A percentile compares a stretch with the other conserved stretches of the same genome.
Conservation (phyloP, 2,113 vertebrate genomes). For the Ceratotherium simum region DNA sequence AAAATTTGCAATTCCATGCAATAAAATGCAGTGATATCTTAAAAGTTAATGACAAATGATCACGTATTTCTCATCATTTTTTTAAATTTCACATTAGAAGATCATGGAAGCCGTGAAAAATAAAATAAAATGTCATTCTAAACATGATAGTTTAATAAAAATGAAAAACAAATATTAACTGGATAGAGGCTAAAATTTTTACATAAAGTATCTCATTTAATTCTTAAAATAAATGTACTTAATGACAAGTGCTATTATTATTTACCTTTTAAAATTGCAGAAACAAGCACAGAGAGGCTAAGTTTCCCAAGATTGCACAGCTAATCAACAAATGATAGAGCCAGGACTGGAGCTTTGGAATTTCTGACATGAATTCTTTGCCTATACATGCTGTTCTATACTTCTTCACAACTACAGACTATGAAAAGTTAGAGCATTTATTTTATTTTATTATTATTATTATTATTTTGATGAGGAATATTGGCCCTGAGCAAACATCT, state of each 20-base stretch:
- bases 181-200: background rate
- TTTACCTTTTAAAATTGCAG: background rate
- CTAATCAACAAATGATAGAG: background rate
- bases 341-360: background rate
- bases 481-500: too few species aligned
- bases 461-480: too few species aligned
- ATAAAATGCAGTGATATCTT: background rate
- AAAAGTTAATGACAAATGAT: background rate
- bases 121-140: background rate
- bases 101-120: background rate
- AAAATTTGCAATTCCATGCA: background rate
- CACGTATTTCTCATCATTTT: background rate
- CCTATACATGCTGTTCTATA: background rate
- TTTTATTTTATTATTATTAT: background rate
- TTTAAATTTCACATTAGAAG: background rate
- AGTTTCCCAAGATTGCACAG: background rate
- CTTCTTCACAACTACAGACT: background rate
- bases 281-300: background rate
- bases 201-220: background rate
- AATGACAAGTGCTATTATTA: background rate
- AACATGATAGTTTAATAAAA: background rate
- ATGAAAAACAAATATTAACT: background rate
- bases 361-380: background rate
- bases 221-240: background rate
- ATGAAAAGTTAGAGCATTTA: background rate